Conservation (phyloP, 2,113 vertebrate genomes). For the Vidua macroura region DNA sequence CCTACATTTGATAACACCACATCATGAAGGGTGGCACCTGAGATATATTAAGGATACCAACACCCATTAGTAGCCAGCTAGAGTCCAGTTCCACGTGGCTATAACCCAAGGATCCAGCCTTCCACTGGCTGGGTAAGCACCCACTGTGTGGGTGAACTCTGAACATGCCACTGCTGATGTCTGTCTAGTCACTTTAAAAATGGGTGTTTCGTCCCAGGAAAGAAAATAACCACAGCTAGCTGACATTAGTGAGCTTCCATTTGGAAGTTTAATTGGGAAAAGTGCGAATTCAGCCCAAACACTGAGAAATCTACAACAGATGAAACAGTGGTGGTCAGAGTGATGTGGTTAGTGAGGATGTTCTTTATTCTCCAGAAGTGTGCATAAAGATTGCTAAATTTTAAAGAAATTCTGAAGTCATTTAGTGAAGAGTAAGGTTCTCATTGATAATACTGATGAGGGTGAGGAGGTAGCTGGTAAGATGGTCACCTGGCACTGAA, state of each 20-base stretch:
- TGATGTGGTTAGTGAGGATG: neutral
- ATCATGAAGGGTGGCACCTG: neutral
- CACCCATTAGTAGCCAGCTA: neutral
- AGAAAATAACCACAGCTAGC: neutral
- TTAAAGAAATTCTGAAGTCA: neutral
- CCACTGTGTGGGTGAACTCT: neutral
- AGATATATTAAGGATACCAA: neutral
- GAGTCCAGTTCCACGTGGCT: neutral
- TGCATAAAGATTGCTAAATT: neutral
- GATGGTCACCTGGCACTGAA: neutral
- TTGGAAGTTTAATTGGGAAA: neutral
- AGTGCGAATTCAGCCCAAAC: neutral
- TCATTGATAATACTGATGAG: neutral
- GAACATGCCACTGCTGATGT: neutral
- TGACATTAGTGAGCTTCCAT: neutral
- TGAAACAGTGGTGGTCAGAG: neutral
- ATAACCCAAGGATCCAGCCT: neutral
- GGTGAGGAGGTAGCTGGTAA: neutral
- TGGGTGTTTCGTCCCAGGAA: neutral
- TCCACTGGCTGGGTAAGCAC: neutral
- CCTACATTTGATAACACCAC: neutral
- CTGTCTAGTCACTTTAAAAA: neutral
- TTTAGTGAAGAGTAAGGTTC: neutral
- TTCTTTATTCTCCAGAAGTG: neutral
- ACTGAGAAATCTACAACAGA: neutral